These are phyloP conservation scores for Fukomys damarensis DNA, from an alignment of 2,113 vertebrate species.

Conservation along the genomic window DNA sequence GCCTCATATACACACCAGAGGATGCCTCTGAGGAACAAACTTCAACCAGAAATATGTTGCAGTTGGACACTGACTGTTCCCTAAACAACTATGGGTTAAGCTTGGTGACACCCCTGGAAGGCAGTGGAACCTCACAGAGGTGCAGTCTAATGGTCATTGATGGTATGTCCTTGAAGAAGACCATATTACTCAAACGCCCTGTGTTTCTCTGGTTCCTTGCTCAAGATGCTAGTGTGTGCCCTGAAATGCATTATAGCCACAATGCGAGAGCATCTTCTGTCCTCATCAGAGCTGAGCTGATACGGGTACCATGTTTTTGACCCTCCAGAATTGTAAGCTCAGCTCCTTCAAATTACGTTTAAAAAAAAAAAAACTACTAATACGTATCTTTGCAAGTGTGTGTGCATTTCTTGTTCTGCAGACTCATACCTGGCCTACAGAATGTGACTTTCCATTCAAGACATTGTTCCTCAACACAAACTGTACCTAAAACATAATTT, in stretches of 20 bases:
- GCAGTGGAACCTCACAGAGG: not conserved
- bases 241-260: not conserved
- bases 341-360: not conserved
- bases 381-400: not conserved
- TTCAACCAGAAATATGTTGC: not conserved
- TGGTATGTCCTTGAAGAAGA: not conserved
- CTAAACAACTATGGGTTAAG: not conserved
- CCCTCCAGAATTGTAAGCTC: not conserved
- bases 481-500: not conserved
- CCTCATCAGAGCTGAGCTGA: not conserved
- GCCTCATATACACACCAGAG: not conserved
- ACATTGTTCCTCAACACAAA: not conserved
- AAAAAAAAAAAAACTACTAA: not conserved
- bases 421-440: not conserved
- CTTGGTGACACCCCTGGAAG: not conserved
- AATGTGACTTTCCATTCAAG: not conserved
- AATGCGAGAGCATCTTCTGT: not conserved
- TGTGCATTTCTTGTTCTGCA: not conserved
- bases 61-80: not conserved
- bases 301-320: not conserved
- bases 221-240: not conserved
- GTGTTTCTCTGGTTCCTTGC: not conserved
- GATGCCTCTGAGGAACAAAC: not conserved
- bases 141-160: too few relatives aligned
- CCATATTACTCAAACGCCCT: fast-evolving